Conservation (phyloP, 1,140 invertebrate genomes). For the honey bee (Apis mellifera) region DNA sequence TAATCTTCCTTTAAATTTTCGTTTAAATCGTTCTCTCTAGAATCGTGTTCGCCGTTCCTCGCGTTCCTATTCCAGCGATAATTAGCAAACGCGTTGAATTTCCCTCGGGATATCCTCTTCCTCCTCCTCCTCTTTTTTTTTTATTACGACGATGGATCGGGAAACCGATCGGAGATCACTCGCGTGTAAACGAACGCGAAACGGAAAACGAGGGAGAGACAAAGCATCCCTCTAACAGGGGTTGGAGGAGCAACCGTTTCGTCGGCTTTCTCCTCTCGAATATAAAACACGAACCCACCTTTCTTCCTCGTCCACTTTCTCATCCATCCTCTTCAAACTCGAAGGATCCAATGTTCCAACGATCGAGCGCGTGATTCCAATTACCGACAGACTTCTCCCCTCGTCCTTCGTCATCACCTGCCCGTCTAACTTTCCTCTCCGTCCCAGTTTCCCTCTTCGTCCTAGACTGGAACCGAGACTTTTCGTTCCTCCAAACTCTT, state of each 20-base stretch:
- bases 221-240: neutral
- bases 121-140: too few relatives aligned
- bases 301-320: neutral
- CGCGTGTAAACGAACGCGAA: neutral
- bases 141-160: neutral
- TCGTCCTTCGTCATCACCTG: neutral
- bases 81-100: neutral
- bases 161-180: neutral
- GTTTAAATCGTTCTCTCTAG: neutral
- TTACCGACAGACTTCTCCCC: neutral
- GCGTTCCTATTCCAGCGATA: neutral
- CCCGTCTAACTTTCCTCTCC: neutral
- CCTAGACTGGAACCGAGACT: neutral
- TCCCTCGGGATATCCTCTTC: too few relatives aligned
- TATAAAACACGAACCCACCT: neutral
- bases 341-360: constrained; percentile 5
- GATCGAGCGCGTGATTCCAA: constrained; percentile 20
- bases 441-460: neutral
- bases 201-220: neutral
- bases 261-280: neutral
- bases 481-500: neutral
- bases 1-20: neutral
- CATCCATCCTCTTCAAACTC: neutral
- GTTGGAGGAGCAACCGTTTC: neutral
- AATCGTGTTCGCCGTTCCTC: neutral